phyloP scores from a whole-genome alignment of 2,113 vertebrate species.

The Pomatorhinus ruficollis region DNA sequence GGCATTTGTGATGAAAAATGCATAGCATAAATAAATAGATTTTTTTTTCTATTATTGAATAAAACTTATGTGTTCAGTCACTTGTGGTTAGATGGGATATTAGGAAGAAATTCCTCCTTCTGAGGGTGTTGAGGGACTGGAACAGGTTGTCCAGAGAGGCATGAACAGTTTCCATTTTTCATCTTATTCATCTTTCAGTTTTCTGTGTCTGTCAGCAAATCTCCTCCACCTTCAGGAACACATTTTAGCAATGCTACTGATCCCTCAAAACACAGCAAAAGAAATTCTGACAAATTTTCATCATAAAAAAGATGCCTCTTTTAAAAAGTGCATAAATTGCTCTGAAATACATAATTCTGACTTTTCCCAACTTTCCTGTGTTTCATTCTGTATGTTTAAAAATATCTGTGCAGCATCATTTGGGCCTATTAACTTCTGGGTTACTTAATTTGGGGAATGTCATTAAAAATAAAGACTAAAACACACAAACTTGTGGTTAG shows the following conservation, averaged over 20 bases:
- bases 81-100: not conserved
- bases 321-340: not conserved
- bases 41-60: not conserved
- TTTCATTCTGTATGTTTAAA: not conserved
- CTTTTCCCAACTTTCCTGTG: not conserved
- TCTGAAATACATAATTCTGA: not conserved
- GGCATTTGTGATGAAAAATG: not conserved
- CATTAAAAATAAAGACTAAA: not conserved
- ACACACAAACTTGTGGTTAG: accelerated
- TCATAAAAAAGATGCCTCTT: not conserved
- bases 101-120: not conserved
- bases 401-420: not conserved
- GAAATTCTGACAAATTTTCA: not conserved
- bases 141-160: not conserved
- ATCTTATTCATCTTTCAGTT: not conserved
- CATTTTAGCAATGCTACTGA: not conserved
- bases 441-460: not conserved
- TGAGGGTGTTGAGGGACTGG: not conserved
- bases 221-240: not conserved
- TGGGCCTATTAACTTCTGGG: not conserved
- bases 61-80: not conserved
- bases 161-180: not conserved
- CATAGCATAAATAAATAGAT: not conserved
- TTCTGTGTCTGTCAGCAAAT: not conserved
- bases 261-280: not conserved